Base-by-base conservation (phyloP, 2,113 vertebrate genomes). In the human (Homo sapiens) region DNA sequence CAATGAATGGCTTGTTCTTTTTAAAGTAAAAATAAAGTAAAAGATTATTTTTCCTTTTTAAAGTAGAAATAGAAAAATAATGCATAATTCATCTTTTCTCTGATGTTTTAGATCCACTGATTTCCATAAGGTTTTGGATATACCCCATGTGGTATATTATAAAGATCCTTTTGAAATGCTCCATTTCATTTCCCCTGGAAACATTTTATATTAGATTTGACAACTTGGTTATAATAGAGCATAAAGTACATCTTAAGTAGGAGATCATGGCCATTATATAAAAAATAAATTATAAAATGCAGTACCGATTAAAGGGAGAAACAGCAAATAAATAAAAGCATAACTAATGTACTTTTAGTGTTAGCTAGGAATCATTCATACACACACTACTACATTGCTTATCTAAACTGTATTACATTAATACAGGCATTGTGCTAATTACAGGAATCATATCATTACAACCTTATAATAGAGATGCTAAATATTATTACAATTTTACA, bases 231-330 rank as follows among this genome's bases (percentile, higher is more conserved):
- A 85, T 4, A 93, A 82, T 40, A 76, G 38, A 61, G 45, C 48
- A 16, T 68, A 61, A 72, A 40, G 32, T 6, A 82, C 25, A 43
- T 27, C 7, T 68, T 92, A 96, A 75, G 22, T 59, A 94, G 2
- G 43, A 52, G 59, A 84, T 78, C n/a, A 57, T 38, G 86, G 38
- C 8, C 52, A 86, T 76, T 78, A 93, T 35, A 93, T 57, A 89
- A 89, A 55, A 81, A 32, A 86, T 81, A 70, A 76, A 94, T 92
- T 89, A 78, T 76, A 25, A 96, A 80, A 17, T 78, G 75, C 48
- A 88, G 48, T 90, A 85, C 50, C 68, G 23, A 81, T 73, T 50
- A 97, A 93, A 22, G 7, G n/a, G 43, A 79, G 32, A 81, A 90
- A 89, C 38, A 5, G 1, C 35, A 72, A 18, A 83, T 68, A 40